A percentile compares a stretch with the other conserved stretches of the same genome.
phyloP scores from a whole-genome alignment of 2,888 invertebrate genomes.

The Cepaea hortensis region DNA sequence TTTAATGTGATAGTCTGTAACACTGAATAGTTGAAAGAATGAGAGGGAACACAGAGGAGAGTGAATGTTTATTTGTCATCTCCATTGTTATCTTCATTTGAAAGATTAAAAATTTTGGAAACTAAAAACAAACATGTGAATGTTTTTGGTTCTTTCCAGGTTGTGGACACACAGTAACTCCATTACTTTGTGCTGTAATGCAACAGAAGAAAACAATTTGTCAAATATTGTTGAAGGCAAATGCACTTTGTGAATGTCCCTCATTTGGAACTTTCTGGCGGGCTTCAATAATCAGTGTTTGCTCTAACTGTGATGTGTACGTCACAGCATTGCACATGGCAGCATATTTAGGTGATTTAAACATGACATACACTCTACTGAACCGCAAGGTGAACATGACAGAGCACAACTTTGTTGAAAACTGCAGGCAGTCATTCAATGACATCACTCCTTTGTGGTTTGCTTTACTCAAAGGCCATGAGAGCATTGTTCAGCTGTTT shows the following conservation, averaged over 20 bases:
- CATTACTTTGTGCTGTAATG: constrained; percentile 51
- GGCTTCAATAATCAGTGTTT: constrained; percentile 44
- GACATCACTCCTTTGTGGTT: constrained; percentile 53
- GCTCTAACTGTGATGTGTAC: constrained; percentile 50
- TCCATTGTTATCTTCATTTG: too few relatives aligned
- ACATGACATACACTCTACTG: constrained; percentile 36
- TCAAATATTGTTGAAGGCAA: constrained; percentile 42
- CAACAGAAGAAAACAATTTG: constrained; percentile 26
- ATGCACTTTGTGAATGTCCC: constrained; percentile 38
- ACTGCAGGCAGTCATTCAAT: constrained; percentile 32
- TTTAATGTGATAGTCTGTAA: too few relatives aligned
- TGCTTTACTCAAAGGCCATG: constrained; percentile 47
- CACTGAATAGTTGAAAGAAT: too few relatives aligned
- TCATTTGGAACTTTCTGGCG: constrained; percentile 51
- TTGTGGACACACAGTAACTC: constrained; percentile 52
- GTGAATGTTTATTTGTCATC: too few relatives aligned
- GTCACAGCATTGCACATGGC: constrained; percentile 50
- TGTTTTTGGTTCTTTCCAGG: constrained; percentile 23
- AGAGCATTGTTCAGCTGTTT: constrained; percentile 43
- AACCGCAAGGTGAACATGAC: constrained; percentile 15
- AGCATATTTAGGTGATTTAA: constrained; percentile 49
- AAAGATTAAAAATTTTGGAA: background rate
- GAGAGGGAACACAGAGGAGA: too few relatives aligned
- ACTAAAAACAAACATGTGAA: background rate
- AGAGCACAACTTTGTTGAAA: constrained; percentile 36